Base-by-base conservation (phyloP, 2,113 vertebrate species). In the Trogon surrucura region DNA sequence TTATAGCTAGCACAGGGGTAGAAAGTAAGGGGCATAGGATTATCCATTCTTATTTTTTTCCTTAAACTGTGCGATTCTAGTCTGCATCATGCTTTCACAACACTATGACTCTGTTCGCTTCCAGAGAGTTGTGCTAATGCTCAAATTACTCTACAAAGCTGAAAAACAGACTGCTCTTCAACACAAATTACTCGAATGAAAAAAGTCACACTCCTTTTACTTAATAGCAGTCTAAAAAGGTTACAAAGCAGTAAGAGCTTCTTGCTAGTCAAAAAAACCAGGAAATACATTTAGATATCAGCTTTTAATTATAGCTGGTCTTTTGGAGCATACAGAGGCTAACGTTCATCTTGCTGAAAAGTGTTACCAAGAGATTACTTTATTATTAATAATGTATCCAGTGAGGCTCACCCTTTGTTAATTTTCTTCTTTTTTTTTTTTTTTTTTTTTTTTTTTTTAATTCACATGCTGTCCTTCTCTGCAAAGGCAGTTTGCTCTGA, bases 391-490 rank as follows among this genome's bases (percentile, higher is more conserved):
- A 47, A 60, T 20, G 14, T 56, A 64, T 32, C 3, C 18, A 56
- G 4, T 48, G 25, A 64, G 5, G 13, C 1, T 32, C 10, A 53
- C 1, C 1, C 4, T 74, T 58, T n/a, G 5, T 27, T 53, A 41
- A 41, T 41, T 41, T 41, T 41, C 10, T 41, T 0, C 10, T 22
- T 16, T 3, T 53, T 16, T 0, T 12, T 22, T 16, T 3, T 53
- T 16, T 12, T 6, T 23, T 41, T 54, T 22, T 56, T 14, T 8
- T 5, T 36, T 15, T 13, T 16, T 13, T n/a, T n/a, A n/a, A 0
- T 3, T 36, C 23, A 29, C 11, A 30, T 16, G 6, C 16, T 65
- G 21, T 25, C 13, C 47, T 53, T 69, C 65, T 26, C 22, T 41
- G 11, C 16, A 53, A 79, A 32, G 14, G 69, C 11, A 73, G 1